Evolutionary conservation across 2,113 vertebrate genomes (phyloP), one percentile per base, ranked within the genome.

Genomic region (Microcebus ravelobensis): DNA sequence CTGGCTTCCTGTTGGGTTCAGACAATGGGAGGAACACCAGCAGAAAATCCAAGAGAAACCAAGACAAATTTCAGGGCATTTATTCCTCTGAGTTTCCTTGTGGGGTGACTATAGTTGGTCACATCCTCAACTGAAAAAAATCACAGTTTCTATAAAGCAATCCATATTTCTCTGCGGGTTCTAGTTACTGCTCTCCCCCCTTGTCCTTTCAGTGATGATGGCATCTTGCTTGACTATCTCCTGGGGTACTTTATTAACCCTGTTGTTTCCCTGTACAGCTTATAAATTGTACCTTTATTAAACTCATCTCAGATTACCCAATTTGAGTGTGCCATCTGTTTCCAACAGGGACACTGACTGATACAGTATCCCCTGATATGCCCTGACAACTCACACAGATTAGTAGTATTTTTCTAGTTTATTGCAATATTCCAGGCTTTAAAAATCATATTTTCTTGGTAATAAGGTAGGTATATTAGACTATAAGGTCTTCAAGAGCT

Each of bases 251-350:
- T 20, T 15, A 39, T 27, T 80, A 95, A 74, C 31, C 45, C 88
- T 95, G 27, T 94, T 36, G 11, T 87, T 97, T 96, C 65, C 21
- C 25, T 82, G 27, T 77, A 81, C 8, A 87, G 81, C 11, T 95
- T 96, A n/a, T 65, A 94, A 94, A 94, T 55, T 87, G 31, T 82
- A 61, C 25, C 27, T 94, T 90, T 84, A 81, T 81, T 92, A 93
- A 96, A 95, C 18, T 92, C 42, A 59, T 94, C 27, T 77, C 61
- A 91, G 23, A 67, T 92, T 90, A 95, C 4, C 8, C 18, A 94
- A n/a, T 95, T 55, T 94, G 39, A 92, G 5, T 52, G 39, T 63
- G 34, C 50, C 74, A 86, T 93, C 52, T 97, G 55, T 86, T 96
- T 95, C 29, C 48, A 95, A 13, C 21, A 90, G 36, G 82, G 52